phyloP scores from a whole-genome alignment of 2,797 vertebrate species.

The Anniella stebbinsi region DNA sequence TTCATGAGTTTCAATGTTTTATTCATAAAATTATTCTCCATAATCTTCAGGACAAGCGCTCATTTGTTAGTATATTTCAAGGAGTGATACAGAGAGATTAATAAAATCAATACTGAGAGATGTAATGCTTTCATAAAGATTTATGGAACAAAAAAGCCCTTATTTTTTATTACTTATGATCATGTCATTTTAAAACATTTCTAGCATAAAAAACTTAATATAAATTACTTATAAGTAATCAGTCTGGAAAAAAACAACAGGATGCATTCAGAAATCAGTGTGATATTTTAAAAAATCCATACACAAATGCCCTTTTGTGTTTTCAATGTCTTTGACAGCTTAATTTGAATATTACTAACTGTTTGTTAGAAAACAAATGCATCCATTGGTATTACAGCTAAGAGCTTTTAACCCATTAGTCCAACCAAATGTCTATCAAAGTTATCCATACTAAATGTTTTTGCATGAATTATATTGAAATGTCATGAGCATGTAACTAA shows the following conservation, averaged over 20 bases:
- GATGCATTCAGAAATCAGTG: constrained; percentile 20
- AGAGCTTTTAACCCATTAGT: background rate
- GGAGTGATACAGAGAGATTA: background rate
- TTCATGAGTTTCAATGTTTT: constrained; percentile 21
- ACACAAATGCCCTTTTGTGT: constrained; percentile 2
- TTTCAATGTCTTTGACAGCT: background rate
- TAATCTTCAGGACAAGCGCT: constrained; percentile 3
- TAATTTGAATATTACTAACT: background rate
- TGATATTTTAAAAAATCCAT: background rate
- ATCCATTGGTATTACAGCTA: background rate
- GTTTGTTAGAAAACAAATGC: background rate
- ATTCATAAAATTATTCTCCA: constrained; percentile 30
- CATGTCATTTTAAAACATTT: constrained; percentile 15
- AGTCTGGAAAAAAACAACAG: background rate
- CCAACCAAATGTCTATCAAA: background rate
- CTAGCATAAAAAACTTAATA: background rate
- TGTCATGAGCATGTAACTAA: background rate
- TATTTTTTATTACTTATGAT: constrained; percentile 19
- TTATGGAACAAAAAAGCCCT: constrained; percentile 5
- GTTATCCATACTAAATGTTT: background rate
- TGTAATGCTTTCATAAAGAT: constrained; percentile 24
- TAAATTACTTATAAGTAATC: constrained; percentile 28
- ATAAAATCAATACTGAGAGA: constrained; percentile 10
- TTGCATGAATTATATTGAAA: background rate
- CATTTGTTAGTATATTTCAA: constrained; percentile 15